A percentile compares a stretch with the other conserved stretches of the same genome.
Evolutionary conservation across 2,888 invertebrate genomes (phyloP).

Genomic region (Stenchaetothrips biformis): DNA sequence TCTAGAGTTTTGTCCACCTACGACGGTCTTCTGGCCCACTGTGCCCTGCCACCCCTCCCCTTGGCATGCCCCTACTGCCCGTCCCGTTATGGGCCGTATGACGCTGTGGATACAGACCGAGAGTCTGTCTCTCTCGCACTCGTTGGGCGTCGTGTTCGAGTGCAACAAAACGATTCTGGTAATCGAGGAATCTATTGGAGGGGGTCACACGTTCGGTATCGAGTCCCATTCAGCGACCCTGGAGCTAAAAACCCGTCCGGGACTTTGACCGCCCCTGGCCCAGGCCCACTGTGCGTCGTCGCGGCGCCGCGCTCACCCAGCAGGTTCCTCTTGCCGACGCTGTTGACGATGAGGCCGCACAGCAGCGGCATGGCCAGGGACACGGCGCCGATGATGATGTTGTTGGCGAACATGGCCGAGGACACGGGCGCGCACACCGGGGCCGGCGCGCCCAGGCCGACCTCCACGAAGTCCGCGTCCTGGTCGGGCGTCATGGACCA

Average conservation of each 20-base stretch:
- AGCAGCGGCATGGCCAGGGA: constrained; percentile 59
- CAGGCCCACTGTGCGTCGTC: too few species aligned
- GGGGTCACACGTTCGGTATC: too few species aligned
- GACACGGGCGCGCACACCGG: constrained; percentile 28
- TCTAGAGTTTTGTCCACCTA: too few species aligned
- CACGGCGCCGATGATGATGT: constrained; percentile 60
- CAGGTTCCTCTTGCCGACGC: constrained; percentile 42
- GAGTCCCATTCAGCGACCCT: too few species aligned
- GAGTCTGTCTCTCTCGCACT: not conserved
- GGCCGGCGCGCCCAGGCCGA: constrained; percentile 35
- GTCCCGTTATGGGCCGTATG: too few species aligned
- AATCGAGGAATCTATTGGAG: too few species aligned
- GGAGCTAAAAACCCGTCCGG: too few species aligned
- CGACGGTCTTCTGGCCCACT: too few species aligned
- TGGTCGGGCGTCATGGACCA: not conserved
- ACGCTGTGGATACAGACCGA: not conserved
- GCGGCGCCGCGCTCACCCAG: constrained; percentile 42
- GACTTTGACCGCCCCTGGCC: too few species aligned
- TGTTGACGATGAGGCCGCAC: constrained; percentile 55
- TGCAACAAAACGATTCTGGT: too few species aligned
- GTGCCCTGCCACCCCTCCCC: too few species aligned
- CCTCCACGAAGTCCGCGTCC: not conserved
- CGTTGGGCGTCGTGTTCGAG: not conserved
- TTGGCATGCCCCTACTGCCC: too few species aligned
- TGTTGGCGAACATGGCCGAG: constrained; percentile 54